These are phyloP conservation scores for Melitaea athalia DNA, from an alignment of 2,888 invertebrate genomes.

Conservation along the genomic window DNA sequence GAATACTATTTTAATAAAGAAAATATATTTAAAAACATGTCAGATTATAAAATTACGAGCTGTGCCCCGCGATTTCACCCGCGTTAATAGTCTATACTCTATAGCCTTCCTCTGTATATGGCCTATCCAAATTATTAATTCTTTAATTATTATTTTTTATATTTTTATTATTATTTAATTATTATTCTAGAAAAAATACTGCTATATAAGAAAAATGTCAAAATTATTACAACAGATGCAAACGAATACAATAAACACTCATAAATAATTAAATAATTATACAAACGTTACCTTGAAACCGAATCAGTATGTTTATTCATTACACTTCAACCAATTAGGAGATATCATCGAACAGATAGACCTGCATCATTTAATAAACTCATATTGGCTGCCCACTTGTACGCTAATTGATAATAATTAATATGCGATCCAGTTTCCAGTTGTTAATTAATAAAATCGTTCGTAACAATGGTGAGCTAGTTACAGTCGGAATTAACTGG, in stretches of 20 bases:
- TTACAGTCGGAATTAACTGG: not conserved
- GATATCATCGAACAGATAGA: conserved; percentile 27
- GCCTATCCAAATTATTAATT: too few species aligned
- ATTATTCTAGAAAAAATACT: not conserved
- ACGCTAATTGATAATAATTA: conserved; percentile 34
- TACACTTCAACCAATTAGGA: conserved; percentile 5
- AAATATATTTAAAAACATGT: too few species aligned
- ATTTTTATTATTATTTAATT: too few species aligned
- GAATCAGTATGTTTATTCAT: conserved; percentile 20
- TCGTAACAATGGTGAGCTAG: not conserved
- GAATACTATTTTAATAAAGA: too few species aligned
- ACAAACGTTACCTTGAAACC: conserved; percentile 19
- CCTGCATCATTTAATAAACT: conserved; percentile 24
- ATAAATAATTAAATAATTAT: not conserved
- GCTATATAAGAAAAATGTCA: not conserved
- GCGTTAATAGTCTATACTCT: too few species aligned
- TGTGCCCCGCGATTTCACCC: too few species aligned
- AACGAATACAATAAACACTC: not conserved
- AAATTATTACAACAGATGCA: not conserved
- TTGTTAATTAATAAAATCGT: conserved; percentile 18
- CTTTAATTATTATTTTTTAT: too few species aligned
- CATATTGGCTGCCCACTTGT: conserved; percentile 29
- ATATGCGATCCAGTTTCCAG: conserved; percentile 27
- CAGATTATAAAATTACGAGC: too few species aligned
- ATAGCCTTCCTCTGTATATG: too few species aligned